Base-by-base conservation (phyloP, 1,140 invertebrate species). In the Apolygus lucorum region DNA sequence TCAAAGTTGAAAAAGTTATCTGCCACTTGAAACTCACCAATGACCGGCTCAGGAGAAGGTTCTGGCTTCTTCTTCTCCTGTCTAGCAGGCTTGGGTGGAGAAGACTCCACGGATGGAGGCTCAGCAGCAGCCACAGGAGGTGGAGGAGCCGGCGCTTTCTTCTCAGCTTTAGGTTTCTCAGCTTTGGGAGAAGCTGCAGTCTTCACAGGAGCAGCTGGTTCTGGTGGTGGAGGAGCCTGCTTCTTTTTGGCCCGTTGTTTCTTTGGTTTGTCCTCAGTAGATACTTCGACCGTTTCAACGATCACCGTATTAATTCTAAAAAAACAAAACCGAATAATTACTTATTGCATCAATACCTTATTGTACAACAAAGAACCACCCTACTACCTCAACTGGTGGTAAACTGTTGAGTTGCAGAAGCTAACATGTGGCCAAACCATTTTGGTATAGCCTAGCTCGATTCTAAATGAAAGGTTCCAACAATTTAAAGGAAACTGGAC, bases 11-110 rank as follows among this genome's bases (percentile, higher is more conserved):
- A 42, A 42, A 42, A 8, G 34, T 4, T 17, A 4, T 8, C 34
- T 17, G 34, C 34, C 17, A 17, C 4, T 17, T 42, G 4, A 8
- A 8, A 4, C 34, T 42, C 21, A 26, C 21, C 68, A 24, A 34
- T 65, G 63, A 28, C 52, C 14, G 68, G 62, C 70, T 72, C 69
- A 59, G 66, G 27, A 42, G 71, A 26, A 11, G 63, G 34, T 42
- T 28, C 28, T 2, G 52, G 52, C 28, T 69, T 69, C 52, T 62
- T 62, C 54, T 69, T 59, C 28, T 68, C 29, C 25, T 24, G 25
- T 1, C 21, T 52, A 24, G 65, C 66, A 25, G 71, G 68, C 24
- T 70, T 65, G n/a, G 65, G 27, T 28, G 68, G 62, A 22, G 17
- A 34, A 49, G 2, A 52, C 52, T 34, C 64, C 1, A 24, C 64